Percentiles rank a stretch among this genome's conserved stretches.
Evolutionary conservation across 2,113 vertebrate genomes (phyloP).

Genomic region (Serilophus lunatus): DNA sequence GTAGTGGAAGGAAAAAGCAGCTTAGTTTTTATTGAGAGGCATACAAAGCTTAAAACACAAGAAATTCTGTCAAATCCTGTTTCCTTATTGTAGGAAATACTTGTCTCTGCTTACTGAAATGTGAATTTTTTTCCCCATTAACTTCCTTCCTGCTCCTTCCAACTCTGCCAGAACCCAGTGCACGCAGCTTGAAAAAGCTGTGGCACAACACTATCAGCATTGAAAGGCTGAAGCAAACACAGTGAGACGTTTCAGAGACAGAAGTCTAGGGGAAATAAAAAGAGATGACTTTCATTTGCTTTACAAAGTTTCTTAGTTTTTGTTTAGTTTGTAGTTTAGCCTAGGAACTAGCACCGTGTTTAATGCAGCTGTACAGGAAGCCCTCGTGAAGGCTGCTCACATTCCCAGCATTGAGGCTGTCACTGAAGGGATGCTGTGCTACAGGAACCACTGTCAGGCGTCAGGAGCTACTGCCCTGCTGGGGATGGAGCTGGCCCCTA

Average conservation of each 20-base stretch:
- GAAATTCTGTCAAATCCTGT: not conserved
- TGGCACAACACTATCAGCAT: not conserved
- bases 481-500: not conserved
- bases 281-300: not conserved
- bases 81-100: not conserved
- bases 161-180: not conserved
- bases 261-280: not conserved
- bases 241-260: not conserved
- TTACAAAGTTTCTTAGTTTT: not conserved
- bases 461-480: not conserved
- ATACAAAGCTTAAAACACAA: not conserved
- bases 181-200: not conserved
- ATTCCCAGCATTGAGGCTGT: not conserved
- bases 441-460: not conserved
- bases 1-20: not conserved
- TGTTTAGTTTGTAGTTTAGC: not conserved
- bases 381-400: accelerated
- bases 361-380: not conserved
- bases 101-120: not conserved
- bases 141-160: not conserved
- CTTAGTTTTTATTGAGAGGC: not conserved
- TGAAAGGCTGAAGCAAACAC: not conserved
- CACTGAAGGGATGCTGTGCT: not conserved
- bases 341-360: not conserved
- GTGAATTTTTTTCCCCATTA: not conserved